Conservation (phyloP, 2,888 invertebrate species). For the Notocelia uddmanniana region DNA sequence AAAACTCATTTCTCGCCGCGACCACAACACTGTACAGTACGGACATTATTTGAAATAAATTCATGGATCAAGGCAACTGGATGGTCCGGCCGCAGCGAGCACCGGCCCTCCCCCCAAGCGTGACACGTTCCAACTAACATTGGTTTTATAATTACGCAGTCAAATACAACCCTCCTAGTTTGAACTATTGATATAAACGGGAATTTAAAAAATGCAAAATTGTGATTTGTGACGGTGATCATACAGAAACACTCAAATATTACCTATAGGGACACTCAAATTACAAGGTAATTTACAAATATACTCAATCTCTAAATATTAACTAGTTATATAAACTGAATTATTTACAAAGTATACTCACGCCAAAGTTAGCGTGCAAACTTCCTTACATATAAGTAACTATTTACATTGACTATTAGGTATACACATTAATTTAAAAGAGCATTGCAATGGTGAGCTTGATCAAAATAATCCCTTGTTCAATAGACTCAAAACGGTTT, state of each 20-base stretch:
- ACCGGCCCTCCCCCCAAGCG: conserved; percentile 70
- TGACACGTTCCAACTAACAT: conserved; percentile 64
- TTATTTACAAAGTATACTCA: conserved; percentile 83
- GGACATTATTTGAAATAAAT: conserved; percentile 32
- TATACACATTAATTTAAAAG: conserved; percentile 77
- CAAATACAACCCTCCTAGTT: conserved; percentile 76
- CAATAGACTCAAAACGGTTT: conserved; percentile 60
- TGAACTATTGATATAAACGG: conserved; percentile 69
- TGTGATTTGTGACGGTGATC: conserved; percentile 84
- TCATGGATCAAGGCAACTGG: conserved; percentile 45
- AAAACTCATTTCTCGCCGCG: conserved; percentile 31
- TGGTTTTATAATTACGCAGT: conserved; percentile 70
- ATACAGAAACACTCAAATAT: conserved; percentile 73
- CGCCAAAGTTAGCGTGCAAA: conserved; percentile 71
- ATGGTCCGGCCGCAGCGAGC: conserved; percentile 59
- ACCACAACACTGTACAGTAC: conserved; percentile 11
- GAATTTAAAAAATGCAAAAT: conserved; percentile 75
- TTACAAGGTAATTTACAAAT: conserved; percentile 83
- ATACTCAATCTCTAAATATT: conserved; percentile 80
- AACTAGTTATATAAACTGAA: conserved; percentile 78
- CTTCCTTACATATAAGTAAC: conserved; percentile 76
- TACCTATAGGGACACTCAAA: conserved; percentile 79
- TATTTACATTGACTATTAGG: conserved; percentile 83
- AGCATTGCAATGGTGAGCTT: conserved; percentile 83
- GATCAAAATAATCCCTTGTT: conserved; percentile 81